Percentiles rank a stretch among this genome's conserved stretches.
Evolutionary conservation across 2,113 vertebrate species (phyloP).

Genomic region (Ascaphus truei): DNA sequence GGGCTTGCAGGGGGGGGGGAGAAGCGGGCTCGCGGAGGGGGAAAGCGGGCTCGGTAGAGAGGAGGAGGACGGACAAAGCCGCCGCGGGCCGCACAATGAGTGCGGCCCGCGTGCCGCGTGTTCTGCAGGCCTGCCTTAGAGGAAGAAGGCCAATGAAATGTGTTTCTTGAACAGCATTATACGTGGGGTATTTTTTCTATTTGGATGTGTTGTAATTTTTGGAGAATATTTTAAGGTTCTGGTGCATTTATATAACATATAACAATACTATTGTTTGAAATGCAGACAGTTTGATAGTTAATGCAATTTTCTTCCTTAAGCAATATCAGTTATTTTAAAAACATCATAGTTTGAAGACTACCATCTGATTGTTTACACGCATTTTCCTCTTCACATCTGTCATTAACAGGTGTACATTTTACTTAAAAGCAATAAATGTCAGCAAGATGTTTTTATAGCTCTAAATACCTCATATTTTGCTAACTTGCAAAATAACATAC

Average conservation of each 20-base stretch:
- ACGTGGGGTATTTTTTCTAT: too few species aligned
- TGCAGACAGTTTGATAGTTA: neutral
- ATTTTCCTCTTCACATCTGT: neutral
- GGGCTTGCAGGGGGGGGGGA: too few species aligned
- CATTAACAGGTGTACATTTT: neutral
- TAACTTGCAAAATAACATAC: neutral
- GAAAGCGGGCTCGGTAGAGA: too few species aligned
- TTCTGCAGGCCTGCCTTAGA: too few species aligned
- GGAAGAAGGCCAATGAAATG: too few species aligned
- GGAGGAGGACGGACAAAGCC: too few species aligned
- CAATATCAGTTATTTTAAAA: neutral
- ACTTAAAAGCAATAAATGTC: neutral
- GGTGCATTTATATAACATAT: neutral
- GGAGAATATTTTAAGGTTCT: too few species aligned
- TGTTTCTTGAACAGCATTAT: too few species aligned
- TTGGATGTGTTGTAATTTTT: too few species aligned
- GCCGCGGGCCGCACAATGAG: too few species aligned
- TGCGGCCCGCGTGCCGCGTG: too few species aligned
- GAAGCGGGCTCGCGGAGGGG: too few species aligned
- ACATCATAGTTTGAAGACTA: neutral
- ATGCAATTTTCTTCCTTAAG: neutral
- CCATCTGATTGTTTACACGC: constrained; percentile 27
- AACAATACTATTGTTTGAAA: neutral
- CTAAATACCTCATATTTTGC: constrained; percentile 3
- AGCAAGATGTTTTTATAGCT: neutral